Base-by-base conservation (phyloP, 2,797 vertebrate genomes). In the Tokudaia tokunoshimensis region DNA sequence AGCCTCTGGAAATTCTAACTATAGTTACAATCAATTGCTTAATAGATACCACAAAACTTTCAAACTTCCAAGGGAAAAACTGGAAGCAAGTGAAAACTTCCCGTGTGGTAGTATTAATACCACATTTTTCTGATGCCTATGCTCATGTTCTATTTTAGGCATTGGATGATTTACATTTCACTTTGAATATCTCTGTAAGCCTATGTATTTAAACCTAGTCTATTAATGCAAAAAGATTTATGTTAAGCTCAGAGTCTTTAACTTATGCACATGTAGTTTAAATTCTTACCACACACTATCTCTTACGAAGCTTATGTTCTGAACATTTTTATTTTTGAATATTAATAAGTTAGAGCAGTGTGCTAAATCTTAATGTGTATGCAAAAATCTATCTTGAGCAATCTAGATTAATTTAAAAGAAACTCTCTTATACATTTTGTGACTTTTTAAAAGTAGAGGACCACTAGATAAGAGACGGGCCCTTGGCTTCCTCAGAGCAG, bases 151-250 rank as follows among this genome's bases (percentile, higher is more conserved):
- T 29, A 24, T 88, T 81, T 34, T 47, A 29, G 79, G 24, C 22
- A n/a, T 52, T 67, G 85, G 47, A 10, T 78, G 57, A 70, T 47
- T 52, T 29, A 78, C 31, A 74, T 67, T 78, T 65, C 57, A 89
- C 85, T 91, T 67, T 89, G 52, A 91, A 29, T 95, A 92, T 95
- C 94, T 96, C 85, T 94, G 6, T 26, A 81, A 96, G 72, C 47
- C 41, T 41, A 59, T 65, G n/a, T 63, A 70, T 78, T 96, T 96
- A 95, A 94, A 59, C 37, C 74, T 86, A 50, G 24, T 59, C n/a
- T 94, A 57, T 31, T 72, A 92, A 75, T 87, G 26, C 63, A 86
- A 91, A 85, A 91, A 79, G 83, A 94, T 89, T 80, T 79, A 65
- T 75, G 22, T 44, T 91, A 84, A 94, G 47, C 52, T 6, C 14